A percentile compares a stretch with the other conserved stretches of the same genome.
phyloP scores from a whole-genome alignment of 2,888 invertebrate species.

The Tridacna crocea region DNA sequence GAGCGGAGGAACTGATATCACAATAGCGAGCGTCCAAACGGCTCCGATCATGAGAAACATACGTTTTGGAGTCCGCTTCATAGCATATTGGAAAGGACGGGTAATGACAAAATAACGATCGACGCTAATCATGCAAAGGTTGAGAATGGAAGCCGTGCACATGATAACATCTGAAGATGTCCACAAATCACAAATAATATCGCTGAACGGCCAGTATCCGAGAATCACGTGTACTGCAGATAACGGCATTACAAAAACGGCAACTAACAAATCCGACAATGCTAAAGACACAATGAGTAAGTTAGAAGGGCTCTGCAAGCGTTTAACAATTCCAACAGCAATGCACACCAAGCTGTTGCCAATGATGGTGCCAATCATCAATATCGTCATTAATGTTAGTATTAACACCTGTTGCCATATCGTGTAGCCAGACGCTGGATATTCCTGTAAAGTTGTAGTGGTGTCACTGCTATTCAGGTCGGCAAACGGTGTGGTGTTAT shows the following conservation, averaged over 20 bases:
- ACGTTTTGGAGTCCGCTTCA: conserved; percentile 95
- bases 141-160: conserved; percentile 86
- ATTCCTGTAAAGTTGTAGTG: not conserved
- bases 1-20: conserved; percentile 94
- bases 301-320: conserved; percentile 84
- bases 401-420: conserved; percentile 73
- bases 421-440: conserved; percentile 33
- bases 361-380: conserved; percentile 85
- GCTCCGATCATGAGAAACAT: conserved; percentile 93
- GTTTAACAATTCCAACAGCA: conserved; percentile 86
- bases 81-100: conserved; percentile 97
- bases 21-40: conserved; percentile 96
- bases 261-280: conserved; percentile 86
- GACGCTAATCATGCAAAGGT: conserved; percentile 86
- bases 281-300: conserved; percentile 85
- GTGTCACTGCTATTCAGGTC: conserved; percentile 12
- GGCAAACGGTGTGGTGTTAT: conserved; percentile 19
- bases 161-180: conserved; percentile 86
- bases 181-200: conserved; percentile 85
- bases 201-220: conserved; percentile 82
- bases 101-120: conserved; percentile 85
- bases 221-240: conserved; percentile 84
- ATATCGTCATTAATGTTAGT: conserved; percentile 68
- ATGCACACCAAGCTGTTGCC: conserved; percentile 86
- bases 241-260: conserved; percentile 86